Base-by-base conservation (phyloP, 1,140 invertebrate species). In the Coboldia fuscipes region DNA sequence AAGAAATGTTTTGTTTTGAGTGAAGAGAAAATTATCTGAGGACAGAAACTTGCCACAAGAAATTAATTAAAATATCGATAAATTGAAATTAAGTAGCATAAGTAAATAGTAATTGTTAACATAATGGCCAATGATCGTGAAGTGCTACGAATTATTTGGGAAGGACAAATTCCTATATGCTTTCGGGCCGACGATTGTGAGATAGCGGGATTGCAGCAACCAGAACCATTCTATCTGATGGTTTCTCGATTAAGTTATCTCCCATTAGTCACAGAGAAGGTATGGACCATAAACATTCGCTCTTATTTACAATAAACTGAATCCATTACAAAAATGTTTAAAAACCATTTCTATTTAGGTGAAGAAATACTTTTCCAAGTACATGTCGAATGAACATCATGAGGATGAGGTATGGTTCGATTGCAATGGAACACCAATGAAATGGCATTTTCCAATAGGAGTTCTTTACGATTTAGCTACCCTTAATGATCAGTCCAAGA, bases 391-490 rank as follows among this genome's bases (percentile, higher is more conserved):
- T 48, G 80, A 88, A 41, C 73, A 79, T 52, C 68, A 76, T 37
- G 75, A 82, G 30, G 72, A 71, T 48, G 86, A 94, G 54, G 82
- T 96, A 67, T 97, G 92, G 92, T 60, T 97, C 26, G 89, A 97
- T 47, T 92, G 70, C 50, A 85, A 92, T 62, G 85, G 85, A 14
- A 73, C 71, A 37, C 84, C 90, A 9, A 56, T 97, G 13, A 94
- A 92, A 60, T 92, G 89, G 77, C 89, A 97, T 54, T 85, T 89
- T 62, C 93, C 94, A 13, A 85, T 97, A 44, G 52, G 52, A 33
- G 75, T 97, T 18, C 60, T 97, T 4, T 86, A 78, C 61, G 94
- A 98, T 61, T 58, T 94, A 34, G 56, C 54, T 36, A 62, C 62
- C 47, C 63, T 63, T 4, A 68, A 70, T 40, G 73, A 79, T 34